Percentiles rank a stretch among this genome's conserved stretches.
Evolutionary conservation across 2,797 vertebrate species (phyloP).

Genomic region (Coluber constrictor): DNA sequence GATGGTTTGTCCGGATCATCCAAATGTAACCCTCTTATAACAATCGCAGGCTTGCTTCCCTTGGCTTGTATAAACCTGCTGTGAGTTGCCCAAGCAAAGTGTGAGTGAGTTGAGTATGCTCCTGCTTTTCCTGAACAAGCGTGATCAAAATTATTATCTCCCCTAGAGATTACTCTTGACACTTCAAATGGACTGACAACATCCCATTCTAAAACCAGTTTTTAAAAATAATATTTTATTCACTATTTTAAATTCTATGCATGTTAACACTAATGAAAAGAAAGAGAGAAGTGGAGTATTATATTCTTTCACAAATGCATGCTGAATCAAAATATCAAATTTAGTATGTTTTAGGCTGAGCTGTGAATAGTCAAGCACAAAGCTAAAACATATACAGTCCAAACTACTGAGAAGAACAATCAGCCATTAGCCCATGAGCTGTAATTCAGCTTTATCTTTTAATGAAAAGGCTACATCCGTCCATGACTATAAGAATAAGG

Average conservation of each 20-base stretch:
- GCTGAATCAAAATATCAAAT: background rate
- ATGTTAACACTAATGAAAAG: background rate
- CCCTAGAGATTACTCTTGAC: background rate
- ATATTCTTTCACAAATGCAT: background rate
- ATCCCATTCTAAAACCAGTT: background rate
- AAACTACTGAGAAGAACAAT: background rate
- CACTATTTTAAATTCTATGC: background rate
- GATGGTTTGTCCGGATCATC: background rate
- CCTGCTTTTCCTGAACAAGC: background rate
- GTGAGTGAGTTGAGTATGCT: background rate
- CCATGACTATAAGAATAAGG: background rate
- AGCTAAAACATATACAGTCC: background rate
- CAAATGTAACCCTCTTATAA: background rate
- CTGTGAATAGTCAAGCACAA: background rate
- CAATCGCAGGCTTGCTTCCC: background rate
- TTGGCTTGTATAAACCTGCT: background rate
- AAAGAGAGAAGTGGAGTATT: background rate
- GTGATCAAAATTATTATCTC: background rate
- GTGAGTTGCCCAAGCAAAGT: background rate
- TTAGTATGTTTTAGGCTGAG: background rate
- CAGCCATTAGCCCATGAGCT: background rate
- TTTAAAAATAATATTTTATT: background rate
- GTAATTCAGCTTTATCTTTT: background rate
- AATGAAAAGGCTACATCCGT: background rate
- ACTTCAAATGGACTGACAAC: background rate